Percentiles rank a stretch among this genome's conserved stretches.
Conservation (phyloP, 2,113 vertebrate species). For the Bambusicola thoracicus region DNA sequence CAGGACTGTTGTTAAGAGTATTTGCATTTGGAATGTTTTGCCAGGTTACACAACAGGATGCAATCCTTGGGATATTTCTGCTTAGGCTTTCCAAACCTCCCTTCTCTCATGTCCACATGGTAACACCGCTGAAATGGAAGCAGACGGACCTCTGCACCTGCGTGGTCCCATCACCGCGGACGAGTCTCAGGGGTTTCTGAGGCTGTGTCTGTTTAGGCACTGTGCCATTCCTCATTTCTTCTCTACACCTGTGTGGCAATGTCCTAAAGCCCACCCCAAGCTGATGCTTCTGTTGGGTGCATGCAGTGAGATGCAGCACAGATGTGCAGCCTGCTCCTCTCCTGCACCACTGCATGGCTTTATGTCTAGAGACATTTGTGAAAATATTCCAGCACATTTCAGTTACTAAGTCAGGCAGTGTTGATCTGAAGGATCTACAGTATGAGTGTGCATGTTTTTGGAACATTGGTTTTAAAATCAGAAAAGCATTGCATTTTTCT, state of each 20-base stretch:
- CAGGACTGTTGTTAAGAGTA: neutral
- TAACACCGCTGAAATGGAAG: neutral
- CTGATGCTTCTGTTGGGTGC: neutral
- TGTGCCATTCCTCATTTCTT: neutral
- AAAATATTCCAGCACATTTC: neutral
- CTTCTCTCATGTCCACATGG: neutral
- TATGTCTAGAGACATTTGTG: neutral
- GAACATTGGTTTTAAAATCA: neutral
- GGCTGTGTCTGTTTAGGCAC: neutral
- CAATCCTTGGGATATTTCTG: slow-evolving; percentile 36
- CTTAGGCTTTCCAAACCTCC: slow-evolving; percentile 23
- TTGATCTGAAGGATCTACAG: neutral
- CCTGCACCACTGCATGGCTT: rapidly evolving
- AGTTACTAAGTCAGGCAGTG: neutral
- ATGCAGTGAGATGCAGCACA: neutral
- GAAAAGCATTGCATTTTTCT: neutral
- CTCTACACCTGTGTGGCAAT: neutral
- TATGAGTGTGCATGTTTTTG: rapidly evolving
- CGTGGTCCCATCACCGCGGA: neutral
- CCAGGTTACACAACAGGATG: slow-evolving; percentile 44
- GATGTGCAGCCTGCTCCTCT: neutral
- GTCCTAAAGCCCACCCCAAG: neutral
- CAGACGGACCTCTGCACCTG: neutral
- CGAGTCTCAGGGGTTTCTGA: neutral
- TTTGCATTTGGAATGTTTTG: slow-evolving; percentile 26